Evolutionary conservation across 2,797 vertebrate genomes (phyloP), one percentile per base, ranked within the genome.

Genomic region (Choloepus didactylus): DNA sequence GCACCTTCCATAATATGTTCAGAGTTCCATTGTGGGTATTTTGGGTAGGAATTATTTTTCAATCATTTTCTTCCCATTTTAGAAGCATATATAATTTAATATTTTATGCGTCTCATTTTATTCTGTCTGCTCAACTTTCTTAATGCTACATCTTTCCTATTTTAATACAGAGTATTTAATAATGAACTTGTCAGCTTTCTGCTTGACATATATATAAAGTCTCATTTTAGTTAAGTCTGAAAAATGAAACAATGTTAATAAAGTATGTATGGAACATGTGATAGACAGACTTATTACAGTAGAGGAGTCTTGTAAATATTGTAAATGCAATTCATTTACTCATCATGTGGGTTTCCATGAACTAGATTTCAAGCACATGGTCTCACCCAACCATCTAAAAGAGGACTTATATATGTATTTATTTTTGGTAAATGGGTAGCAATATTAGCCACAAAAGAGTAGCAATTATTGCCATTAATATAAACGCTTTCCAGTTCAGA

Each of bases 61-160:
- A 79, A 81, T 94, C 38, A 69, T 87, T 94, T 91, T 87, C 82
- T 90, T 93, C 72, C 62, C 66, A 41, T 56, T 91, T 96, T 87
- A 87, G 41, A 82, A 18, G 72, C 41, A 72, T 59, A 38, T 75
- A 54, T 89, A 56, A 96, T 82, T 93, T 89, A 88, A 56, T 85
- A 83, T 89, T 93, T 95, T 70, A 86, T 31, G 89, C 23, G 79
- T n/a, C n/a, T 90, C 44, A 69, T 96, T 89, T 84, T 88, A 87
- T 77, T 56, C 16, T 62, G 89, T 85, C 95, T 89, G 82, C 14
- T 85, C 38, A 11, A 73, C 35, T 76, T 92, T 94, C 90, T 81
- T 89, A 93, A 35, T 95, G 31, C 90, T 92, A 54, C 16, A 88
- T 85, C 51, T 77, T 90, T 96, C 44, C 60, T 85, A 80, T 90